Evolutionary conservation across 2,888 invertebrate genomes (phyloP).

Genomic region (Ophion ellenae): DNA sequence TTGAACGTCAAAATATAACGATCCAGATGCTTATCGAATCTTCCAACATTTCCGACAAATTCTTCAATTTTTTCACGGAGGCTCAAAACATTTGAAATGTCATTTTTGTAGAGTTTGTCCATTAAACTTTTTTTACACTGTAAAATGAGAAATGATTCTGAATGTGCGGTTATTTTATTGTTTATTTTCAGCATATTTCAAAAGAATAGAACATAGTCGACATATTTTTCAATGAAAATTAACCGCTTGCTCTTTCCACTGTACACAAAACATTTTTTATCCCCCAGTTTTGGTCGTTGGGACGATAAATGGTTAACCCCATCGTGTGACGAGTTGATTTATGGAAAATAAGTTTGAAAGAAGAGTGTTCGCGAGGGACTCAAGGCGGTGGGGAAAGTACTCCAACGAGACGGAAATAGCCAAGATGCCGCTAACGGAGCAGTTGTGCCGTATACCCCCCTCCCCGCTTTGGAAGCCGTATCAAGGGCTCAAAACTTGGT

Average conservation of each 20-base stretch:
- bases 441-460: constrained; percentile 6
- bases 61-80: no score
- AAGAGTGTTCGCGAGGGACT: constrained; percentile 30
- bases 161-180: no score
- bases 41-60: no score
- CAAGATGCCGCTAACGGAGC: constrained; percentile 42
- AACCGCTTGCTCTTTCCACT: neutral
- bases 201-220: neutral
- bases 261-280: neutral
- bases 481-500: constrained; percentile 38
- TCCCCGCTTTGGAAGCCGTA: constrained; percentile 25
- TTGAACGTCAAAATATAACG: neutral
- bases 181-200: no score
- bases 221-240: neutral
- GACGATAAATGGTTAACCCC: constrained; percentile 66
- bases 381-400: constrained; percentile 55
- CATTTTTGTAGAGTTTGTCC: neutral
- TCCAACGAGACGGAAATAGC: constrained; percentile 60
- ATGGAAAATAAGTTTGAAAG: constrained; percentile 34
- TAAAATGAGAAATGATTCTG: neutral
- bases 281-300: constrained; percentile 51
- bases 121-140: neutral
- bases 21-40: neutral
- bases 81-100: no score
- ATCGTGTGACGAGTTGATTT: constrained; percentile 59